Percentiles rank a stretch among this genome's conserved stretches.
Evolutionary conservation across 2,888 invertebrate genomes (phyloP).

Genomic region (Hirtodrosophila duncani): DNA sequence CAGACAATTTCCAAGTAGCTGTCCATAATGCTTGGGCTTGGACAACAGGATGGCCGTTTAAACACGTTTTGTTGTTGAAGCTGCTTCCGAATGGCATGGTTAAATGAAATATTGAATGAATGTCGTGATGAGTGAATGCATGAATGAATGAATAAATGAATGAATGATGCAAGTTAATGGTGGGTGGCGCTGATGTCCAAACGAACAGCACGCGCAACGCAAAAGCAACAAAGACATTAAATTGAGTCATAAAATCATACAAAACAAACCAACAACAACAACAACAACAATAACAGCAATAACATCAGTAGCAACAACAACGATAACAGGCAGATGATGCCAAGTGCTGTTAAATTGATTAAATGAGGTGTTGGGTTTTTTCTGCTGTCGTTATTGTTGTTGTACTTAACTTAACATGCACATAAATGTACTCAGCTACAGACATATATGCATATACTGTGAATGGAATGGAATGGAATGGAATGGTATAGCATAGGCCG

Average conservation of each 20-base stretch:
- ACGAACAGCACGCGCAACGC: slow-evolving; percentile 46
- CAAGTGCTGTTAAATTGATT: slow-evolving; percentile 44
- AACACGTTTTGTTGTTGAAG: slow-evolving; percentile 23
- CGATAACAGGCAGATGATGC: slow-evolving; percentile 52
- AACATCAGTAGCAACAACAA: slow-evolving; percentile 10
- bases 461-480: slow-evolving; percentile 38
- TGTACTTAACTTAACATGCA: slow-evolving; percentile 50
- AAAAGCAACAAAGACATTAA: slow-evolving; percentile 58
- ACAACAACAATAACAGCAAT: slow-evolving; percentile 12
- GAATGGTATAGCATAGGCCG: slow-evolving; percentile 7
- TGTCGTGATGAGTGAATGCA: too few relatives aligned
- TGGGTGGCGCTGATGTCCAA: slow-evolving; percentile 48
- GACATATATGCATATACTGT: slow-evolving; percentile 15
- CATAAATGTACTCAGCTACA: slow-evolving; percentile 34
- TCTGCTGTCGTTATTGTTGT: slow-evolving; percentile 3
- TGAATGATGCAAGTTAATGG: slow-evolving; percentile 14
- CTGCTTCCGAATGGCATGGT: slow-evolving; percentile 44
- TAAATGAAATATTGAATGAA: too few relatives aligned
- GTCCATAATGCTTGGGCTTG: slow-evolving; percentile 1
- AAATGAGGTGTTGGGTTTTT: slow-evolving; percentile 55
- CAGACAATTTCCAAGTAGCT: slow-evolving; percentile 22
- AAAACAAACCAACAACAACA: slow-evolving; percentile 27
- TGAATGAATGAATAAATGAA: slow-evolving; percentile 24
- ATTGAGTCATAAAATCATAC: slow-evolving; percentile 63
- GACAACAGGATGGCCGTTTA: slow-evolving; percentile 29